phyloP scores from a whole-genome alignment of 2,113 vertebrate species.

The Osmerus mordax region DNA sequence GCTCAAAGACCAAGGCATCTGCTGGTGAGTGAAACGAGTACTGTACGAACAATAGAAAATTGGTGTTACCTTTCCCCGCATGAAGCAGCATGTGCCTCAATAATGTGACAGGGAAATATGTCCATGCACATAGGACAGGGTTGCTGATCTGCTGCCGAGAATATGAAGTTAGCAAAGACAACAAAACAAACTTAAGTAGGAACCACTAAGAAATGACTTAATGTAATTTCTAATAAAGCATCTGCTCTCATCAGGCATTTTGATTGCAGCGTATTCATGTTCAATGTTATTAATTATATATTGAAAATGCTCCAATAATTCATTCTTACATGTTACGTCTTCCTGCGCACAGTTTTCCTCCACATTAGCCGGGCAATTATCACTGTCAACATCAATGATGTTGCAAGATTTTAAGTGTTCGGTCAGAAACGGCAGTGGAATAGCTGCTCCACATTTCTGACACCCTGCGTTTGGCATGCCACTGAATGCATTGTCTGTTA shows the following conservation, averaged over 20 bases:
- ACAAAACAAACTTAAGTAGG: neutral
- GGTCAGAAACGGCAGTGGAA: slow-evolving; percentile 13
- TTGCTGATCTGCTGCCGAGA: neutral
- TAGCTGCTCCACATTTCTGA: slow-evolving; percentile 20
- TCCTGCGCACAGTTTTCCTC: too few species aligned
- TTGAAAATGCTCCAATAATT: neutral
- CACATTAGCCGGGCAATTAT: neutral
- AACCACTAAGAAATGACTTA: too few species aligned
- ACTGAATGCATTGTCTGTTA: slow-evolving; percentile 9
- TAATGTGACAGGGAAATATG: neutral
- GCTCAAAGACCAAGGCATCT: neutral
- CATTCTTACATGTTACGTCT: too few species aligned
- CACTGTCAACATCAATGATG: slow-evolving; percentile 19
- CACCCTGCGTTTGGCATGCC: slow-evolving; percentile 10
- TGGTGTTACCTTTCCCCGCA: slow-evolving; percentile 15
- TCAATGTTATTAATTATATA: neutral
- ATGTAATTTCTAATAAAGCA: neutral
- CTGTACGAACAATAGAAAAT: neutral
- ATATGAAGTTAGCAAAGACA: neutral
- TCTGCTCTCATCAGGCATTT: slow-evolving; percentile 1
- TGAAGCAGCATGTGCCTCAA: slow-evolving; percentile 21
- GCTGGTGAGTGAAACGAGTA: slow-evolving; percentile 9
- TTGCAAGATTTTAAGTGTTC: slow-evolving; percentile 23
- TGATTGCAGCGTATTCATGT: neutral
- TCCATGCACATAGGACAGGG: too few species aligned